phyloP scores from a whole-genome alignment of 2,113 vertebrate species.

The Ptyas mucosa region DNA sequence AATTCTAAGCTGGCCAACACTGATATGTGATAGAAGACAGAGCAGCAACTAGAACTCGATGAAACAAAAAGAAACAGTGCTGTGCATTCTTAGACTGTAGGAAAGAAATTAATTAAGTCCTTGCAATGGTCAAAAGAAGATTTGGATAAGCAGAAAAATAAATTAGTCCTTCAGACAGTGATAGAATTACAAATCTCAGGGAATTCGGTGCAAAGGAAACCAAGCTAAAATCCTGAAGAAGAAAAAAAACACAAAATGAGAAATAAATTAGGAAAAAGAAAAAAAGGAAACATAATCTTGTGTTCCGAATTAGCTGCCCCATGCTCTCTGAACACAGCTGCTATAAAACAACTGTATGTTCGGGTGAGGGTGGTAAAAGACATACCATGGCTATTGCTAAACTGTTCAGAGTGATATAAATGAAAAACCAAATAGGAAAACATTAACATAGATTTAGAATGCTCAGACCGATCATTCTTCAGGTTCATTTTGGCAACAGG shows the following conservation, averaged over 20 bases:
- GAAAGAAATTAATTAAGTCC: slow-evolving; percentile 44
- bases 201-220: slow-evolving; percentile 13
- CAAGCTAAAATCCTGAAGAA: slow-evolving; percentile 19
- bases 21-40: slow-evolving; percentile 12
- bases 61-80: slow-evolving; percentile 33
- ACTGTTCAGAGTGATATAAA: not conserved
- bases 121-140: slow-evolving; percentile 36
- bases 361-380: not conserved
- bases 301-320: not conserved
- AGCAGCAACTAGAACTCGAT: slow-evolving; percentile 35
- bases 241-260: slow-evolving; percentile 12
- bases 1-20: slow-evolving; percentile 15
- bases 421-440: not conserved
- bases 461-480: not conserved
- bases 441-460: not conserved
- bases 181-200: slow-evolving; percentile 36
- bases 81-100: slow-evolving; percentile 33
- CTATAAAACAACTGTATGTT: not conserved
- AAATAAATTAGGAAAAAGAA: not conserved
- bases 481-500: not conserved
- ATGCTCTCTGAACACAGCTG: not conserved
- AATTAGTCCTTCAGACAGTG: slow-evolving; percentile 45
- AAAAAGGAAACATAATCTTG: not conserved
- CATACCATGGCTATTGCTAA: not conserved
- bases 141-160: slow-evolving; percentile 54